Conservation (phyloP, 2,797 vertebrate genomes). For the Peromyscus eremicus region DNA sequence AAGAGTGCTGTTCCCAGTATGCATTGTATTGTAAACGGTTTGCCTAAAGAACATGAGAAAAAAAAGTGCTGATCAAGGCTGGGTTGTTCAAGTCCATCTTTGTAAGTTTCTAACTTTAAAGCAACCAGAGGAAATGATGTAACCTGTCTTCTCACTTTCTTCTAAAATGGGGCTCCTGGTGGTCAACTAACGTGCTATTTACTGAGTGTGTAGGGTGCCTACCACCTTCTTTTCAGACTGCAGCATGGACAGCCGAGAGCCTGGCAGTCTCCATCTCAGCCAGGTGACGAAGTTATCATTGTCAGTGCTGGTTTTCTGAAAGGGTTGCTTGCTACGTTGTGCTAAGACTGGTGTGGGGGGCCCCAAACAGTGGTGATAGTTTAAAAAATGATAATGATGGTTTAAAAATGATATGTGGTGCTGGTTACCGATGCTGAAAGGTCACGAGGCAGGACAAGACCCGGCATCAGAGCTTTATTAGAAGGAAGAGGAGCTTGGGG, state of each 20-base stretch:
- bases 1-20: background rate
- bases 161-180: background rate
- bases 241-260: background rate
- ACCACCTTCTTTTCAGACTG: background rate
- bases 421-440: too few species aligned
- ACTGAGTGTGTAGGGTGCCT: background rate
- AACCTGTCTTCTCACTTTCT: background rate
- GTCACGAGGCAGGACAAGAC: too few species aligned
- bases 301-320: background rate
- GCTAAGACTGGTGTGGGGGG: background rate
- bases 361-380: too few species aligned
- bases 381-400: too few species aligned
- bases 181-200: background rate
- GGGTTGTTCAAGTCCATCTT: background rate
- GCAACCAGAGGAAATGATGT: background rate
- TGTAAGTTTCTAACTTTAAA: background rate
- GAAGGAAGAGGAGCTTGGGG: too few species aligned
- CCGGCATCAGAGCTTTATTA: too few species aligned
- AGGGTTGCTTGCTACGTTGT: background rate
- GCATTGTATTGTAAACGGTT: background rate
- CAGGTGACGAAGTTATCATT: background rate
- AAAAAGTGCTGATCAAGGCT: background rate
- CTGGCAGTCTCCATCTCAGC: background rate
- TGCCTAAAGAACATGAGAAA: background rate
- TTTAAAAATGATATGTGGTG: too few species aligned